Evolutionary conservation across 2,888 invertebrate genomes (phyloP), one percentile per base, ranked within the genome.

Genomic region (Drosophila birchii): DNA sequence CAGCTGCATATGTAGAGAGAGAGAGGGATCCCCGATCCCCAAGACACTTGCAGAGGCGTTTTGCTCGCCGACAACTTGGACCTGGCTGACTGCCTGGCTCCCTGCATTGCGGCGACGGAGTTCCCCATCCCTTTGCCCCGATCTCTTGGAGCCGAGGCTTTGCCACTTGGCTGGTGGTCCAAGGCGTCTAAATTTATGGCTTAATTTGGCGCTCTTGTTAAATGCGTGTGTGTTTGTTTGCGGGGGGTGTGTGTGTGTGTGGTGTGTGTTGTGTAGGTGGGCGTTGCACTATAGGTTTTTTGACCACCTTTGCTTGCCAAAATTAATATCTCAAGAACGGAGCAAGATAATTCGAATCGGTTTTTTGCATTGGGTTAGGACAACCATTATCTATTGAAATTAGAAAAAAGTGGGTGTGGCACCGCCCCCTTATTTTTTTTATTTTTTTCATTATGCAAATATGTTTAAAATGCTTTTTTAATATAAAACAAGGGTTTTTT

Each of bases 141-240:
- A 54, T 55, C 55, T 51, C 18, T 47, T 47, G 36, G 26, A 32
- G 16, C 71, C 44, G 47, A 53, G 51, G 47, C 72, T 63, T 57
- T 73, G 72, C 72, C 78, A 59, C 80, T 53, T 84, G 71, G 86
- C 84, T 86, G 84, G 84, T 84, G 84, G 84, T 86, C 84, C 67
- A 55, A 62, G 34, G 76, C 70, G 63, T 73, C 80, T 77, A 80
- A 84, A 86, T 84, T 84, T 84, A 86, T 84, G 84, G 84, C 84
- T 84, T 84, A 86, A 84, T 86, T 86, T 84, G 84, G 81, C 76
- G 84, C 76, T 86, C 86, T 84, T 58, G 72, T 78, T 86, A 78
- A 84, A 84, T 83, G 84, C 84, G 86, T 80, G 79, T 80, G 75
- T 51, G 47, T 32, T 39, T 66, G 85, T 75, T 80, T 71, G 85